phyloP scores from a whole-genome alignment of 1,140 invertebrate species.

The Drosophila ironensis region DNA sequence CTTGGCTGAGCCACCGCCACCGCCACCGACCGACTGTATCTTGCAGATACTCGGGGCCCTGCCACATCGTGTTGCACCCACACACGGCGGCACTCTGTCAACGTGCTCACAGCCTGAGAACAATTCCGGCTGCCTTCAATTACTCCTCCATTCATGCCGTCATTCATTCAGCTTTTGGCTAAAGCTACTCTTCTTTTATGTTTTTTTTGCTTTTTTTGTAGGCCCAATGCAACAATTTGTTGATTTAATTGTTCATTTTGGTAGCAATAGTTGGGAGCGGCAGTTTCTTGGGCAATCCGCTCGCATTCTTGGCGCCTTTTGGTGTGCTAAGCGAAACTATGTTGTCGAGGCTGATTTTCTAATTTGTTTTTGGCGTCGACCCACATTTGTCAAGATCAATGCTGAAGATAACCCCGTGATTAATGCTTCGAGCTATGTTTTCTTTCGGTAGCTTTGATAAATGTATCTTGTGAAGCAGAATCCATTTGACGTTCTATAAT shows the following conservation, averaged over 20 bases:
- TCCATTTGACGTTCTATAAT: conserved; percentile 10
- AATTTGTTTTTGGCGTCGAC: conserved; percentile 25
- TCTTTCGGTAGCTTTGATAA: conserved; percentile 28
- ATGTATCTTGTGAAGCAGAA: conserved; percentile 16
- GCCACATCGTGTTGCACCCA: conserved; percentile 48
- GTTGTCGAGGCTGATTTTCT: conserved; percentile 12
- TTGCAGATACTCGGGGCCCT: conserved; percentile 39
- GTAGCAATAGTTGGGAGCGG: conserved; percentile 8
- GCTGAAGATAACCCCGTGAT: conserved; percentile 51
- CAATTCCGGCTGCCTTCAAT: conserved; percentile 52
- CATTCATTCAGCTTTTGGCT: conserved; percentile 42
- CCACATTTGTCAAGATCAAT: conserved; percentile 65
- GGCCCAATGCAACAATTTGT: conserved; percentile 53
- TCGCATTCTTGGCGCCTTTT: conserved; percentile 24
- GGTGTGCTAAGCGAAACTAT: background rate
- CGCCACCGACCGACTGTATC: conserved; percentile 60
- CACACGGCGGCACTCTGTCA: conserved; percentile 57
- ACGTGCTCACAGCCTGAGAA: conserved; percentile 72
- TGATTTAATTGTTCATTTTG: conserved; percentile 45
- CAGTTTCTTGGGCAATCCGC: conserved; percentile 40
- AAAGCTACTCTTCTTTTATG: conserved; percentile 1
- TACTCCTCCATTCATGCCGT: conserved; percentile 64
- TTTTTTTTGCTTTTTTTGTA: background rate
- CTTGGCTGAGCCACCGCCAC: conserved; percentile 12
- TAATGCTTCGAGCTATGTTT: conserved; percentile 31